These are phyloP conservation scores for Pilophorus perplexus DNA, from an alignment of 2,888 invertebrate species.

Conservation along the genomic window DNA sequence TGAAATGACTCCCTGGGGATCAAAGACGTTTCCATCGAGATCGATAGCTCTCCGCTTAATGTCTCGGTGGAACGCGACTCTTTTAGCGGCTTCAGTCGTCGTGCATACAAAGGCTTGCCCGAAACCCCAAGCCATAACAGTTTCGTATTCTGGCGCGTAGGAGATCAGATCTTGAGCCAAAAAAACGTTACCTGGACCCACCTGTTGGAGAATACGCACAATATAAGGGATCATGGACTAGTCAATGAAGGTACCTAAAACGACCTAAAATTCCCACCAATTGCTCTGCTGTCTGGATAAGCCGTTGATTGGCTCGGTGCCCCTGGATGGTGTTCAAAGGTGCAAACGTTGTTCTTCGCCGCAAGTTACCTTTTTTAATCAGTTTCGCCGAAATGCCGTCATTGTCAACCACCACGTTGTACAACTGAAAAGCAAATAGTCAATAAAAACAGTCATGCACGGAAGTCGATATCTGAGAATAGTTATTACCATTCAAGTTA, in stretches of 20 bases:
- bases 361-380: conserved; percentile 76
- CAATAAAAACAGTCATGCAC: neutral
- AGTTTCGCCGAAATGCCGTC: conserved; percentile 81
- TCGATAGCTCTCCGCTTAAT: conserved; percentile 76
- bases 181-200: conserved; percentile 76
- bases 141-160: conserved; percentile 63
- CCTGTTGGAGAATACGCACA: too few species aligned
- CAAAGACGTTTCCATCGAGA: conserved; percentile 85
- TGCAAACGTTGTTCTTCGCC: conserved; percentile 78
- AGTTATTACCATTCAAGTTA: too few species aligned
- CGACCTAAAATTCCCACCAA: too few species aligned
- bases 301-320: conserved; percentile 59
- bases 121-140: conserved; percentile 86
- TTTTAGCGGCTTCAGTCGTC: conserved; percentile 75
- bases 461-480: too few species aligned
- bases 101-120: conserved; percentile 81
- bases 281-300: conserved; percentile 65
- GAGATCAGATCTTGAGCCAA: conserved; percentile 76
- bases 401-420: conserved; percentile 86
- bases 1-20: conserved; percentile 84
- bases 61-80: conserved; percentile 71
- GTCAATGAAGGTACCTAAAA: too few species aligned
- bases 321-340: conserved; percentile 80
- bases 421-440: conserved; percentile 61
- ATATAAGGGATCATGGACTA: too few species aligned